A percentile compares a stretch with the other conserved stretches of the same genome.
phyloP scores from a whole-genome alignment of 2,113 vertebrate genomes.

The Rhea pennata region DNA sequence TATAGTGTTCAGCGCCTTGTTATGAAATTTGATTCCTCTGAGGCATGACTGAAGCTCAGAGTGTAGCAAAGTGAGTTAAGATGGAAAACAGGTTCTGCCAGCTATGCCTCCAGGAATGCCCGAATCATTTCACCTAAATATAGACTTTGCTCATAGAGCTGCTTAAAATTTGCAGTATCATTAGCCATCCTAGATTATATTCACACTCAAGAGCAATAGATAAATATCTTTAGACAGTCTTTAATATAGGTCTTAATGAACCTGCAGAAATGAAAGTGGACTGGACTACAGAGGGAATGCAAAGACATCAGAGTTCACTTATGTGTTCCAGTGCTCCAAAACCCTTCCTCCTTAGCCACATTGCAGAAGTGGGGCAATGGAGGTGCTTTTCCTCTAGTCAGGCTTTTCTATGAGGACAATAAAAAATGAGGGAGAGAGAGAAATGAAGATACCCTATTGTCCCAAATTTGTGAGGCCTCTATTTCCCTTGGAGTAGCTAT shows the following conservation, averaged over 20 bases:
- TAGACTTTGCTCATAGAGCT: not conserved
- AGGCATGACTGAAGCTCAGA: not conserved
- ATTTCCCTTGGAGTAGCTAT: not conserved
- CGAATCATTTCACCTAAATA: not conserved
- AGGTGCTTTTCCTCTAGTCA: not conserved
- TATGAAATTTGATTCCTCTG: constrained; percentile 26
- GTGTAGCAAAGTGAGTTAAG: not conserved
- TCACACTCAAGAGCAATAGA: not conserved
- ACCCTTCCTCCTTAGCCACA: not conserved
- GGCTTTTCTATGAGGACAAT: not conserved
- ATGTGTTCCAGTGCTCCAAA: not conserved
- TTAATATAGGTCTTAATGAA: not conserved
- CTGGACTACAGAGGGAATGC: not conserved
- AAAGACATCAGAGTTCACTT: not conserved
- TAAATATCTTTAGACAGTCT: not conserved
- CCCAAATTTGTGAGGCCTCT: not conserved
- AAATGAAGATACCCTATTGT: not conserved
- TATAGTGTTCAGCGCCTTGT: not conserved
- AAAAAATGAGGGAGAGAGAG: not conserved
- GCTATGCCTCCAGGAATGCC: not conserved
- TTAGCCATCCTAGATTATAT: not conserved
- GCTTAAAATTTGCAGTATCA: not conserved
- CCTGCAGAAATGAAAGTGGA: not conserved
- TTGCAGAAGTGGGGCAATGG: not conserved
- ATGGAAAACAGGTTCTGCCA: not conserved